Evolutionary conservation across 2,888 invertebrate species (phyloP).

Genomic region (Acanthosepion lycidas): DNA sequence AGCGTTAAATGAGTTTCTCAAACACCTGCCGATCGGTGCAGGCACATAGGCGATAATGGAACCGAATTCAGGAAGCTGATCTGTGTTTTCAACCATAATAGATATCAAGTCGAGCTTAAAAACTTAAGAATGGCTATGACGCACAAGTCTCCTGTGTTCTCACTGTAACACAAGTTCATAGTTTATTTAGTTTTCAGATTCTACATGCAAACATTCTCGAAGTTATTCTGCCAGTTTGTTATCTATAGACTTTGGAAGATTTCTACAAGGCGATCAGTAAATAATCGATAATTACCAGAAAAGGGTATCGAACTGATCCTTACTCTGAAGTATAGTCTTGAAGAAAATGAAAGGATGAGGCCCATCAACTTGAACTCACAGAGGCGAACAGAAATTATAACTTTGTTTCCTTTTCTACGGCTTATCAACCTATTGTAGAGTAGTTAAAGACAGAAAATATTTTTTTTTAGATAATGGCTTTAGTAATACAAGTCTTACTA

Average conservation of each 20-base stretch:
- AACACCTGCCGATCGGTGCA: conserved; percentile 6
- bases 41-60: neutral
- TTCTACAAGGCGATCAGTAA: neutral
- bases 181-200: neutral
- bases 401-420: too few species aligned
- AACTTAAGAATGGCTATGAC: too few species aligned
- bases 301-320: neutral
- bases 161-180: neutral
- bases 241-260: neutral
- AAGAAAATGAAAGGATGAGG: too few species aligned
- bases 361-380: too few species aligned
- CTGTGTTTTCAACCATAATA: neutral
- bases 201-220: neutral
- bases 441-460: too few species aligned
- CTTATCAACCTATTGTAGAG: too few species aligned
- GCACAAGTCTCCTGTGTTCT: neutral
- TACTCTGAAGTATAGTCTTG: too few species aligned
- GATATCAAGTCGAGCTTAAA: neutral
- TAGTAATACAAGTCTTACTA: too few species aligned
- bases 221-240: neutral
- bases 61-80: neutral
- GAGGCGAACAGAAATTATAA: too few species aligned
- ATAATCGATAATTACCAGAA: neutral
- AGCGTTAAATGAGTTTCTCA: neutral
- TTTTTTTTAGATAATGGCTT: too few species aligned